A percentile compares a stretch with the other conserved stretches of the same genome.
phyloP scores from a whole-genome alignment of 2,888 invertebrate species.

The Pandemis cinnamomeana region DNA sequence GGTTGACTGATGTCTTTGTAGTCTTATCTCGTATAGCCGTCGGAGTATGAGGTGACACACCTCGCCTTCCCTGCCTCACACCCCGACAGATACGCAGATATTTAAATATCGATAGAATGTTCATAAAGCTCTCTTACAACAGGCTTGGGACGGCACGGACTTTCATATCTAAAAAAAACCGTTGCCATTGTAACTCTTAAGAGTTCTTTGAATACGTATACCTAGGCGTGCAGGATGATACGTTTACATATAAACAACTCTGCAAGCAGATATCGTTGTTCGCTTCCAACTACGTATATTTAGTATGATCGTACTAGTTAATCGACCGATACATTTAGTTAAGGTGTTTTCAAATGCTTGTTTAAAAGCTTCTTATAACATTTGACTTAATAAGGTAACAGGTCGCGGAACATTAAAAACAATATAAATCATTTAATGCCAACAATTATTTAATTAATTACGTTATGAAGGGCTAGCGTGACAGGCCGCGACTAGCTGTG shows the following conservation, averaged over 20 bases:
- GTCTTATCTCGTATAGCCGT: too few species aligned
- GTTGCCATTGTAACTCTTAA: background rate
- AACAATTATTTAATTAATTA: background rate
- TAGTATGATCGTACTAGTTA: background rate
- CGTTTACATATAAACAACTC: background rate
- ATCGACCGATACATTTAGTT: background rate
- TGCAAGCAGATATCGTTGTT: background rate
- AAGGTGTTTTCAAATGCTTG: too few species aligned
- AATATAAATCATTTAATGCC: too few species aligned
- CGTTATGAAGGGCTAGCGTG: background rate
- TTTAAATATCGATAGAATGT: too few species aligned
- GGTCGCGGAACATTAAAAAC: too few species aligned
- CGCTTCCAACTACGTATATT: background rate
- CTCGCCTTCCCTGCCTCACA: too few species aligned
- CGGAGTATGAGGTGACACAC: too few species aligned
- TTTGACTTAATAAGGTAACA: too few species aligned
- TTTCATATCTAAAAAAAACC: background rate
- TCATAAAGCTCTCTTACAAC: background rate
- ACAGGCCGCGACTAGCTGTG: conserved; percentile 2
- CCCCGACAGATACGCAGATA: too few species aligned
- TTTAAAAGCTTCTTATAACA: too few species aligned
- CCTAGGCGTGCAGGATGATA: background rate
- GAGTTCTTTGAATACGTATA: background rate
- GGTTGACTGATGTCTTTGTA: too few species aligned
- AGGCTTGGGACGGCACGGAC: background rate